Evolutionary conservation across 1,140 invertebrate genomes (phyloP), one percentile per base, ranked within the genome.

Genomic region (Bombus superbus): DNA sequence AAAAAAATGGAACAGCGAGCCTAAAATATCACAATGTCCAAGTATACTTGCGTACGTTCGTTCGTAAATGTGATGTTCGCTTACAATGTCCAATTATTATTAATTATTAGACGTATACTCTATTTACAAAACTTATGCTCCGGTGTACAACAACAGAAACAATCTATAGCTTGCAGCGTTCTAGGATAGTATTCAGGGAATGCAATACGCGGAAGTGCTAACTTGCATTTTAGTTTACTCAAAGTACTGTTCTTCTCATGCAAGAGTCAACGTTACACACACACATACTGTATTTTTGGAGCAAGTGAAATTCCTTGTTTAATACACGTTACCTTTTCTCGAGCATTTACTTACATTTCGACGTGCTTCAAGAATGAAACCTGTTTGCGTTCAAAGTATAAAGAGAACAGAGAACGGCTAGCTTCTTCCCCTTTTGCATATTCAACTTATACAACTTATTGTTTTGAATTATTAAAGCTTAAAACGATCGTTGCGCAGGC

Each of bases 1-100:
- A 89, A 89, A 91, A 42, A 22, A 53, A 90, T 38, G 64, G 71
- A 72, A 88, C 85, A 83, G 72, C 83, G 86, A 81, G 57, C 86
- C 76, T 82, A 85, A 91, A 94, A 92, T 94, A 94, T 93, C 92
- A 92, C 93, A 94, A 94, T 92, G 89, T 94, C 91, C 92, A 92
- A 91, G 91, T 94, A 93, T 93, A 93, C 92, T 92, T 88, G 91
- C 87, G 91, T 91, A 91, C 87, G 78, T 85, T 90, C 82, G 64
- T 83, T 71, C 68, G 76, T 85, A 80, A 90, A 82, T 85, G 72
- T 42, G 72, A 81, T 72, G 57, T 85, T 81, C 84, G 64, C 78
- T 82, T 86, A 86, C 79, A 62, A 73, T 89, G 81, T 32, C 86
- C 78, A 83, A 81, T 91, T 90, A 78, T 89, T 83, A 81, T 89